Evolutionary conservation across 2,797 vertebrate species (phyloP).

Genomic region (Alcedo quadribrachys): DNA sequence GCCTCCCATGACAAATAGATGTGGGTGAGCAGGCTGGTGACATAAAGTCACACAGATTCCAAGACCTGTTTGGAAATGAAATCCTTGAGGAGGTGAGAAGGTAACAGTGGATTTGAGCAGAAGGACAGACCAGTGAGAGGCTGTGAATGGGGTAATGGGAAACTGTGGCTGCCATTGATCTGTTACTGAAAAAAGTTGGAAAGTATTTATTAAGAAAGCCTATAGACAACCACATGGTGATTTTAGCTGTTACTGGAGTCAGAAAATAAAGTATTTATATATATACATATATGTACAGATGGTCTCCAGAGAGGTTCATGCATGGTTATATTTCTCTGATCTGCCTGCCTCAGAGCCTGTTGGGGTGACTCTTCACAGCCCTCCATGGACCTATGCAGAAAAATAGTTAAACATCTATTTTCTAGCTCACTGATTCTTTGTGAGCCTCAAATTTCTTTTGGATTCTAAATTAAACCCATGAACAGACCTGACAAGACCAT

Average conservation of each 20-base stretch:
- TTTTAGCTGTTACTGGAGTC: not conserved
- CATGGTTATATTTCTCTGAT: not conserved
- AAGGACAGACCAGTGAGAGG: not conserved
- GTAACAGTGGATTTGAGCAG: not conserved
- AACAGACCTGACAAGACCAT: not conserved
- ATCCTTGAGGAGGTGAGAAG: not conserved
- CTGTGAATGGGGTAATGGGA: not conserved
- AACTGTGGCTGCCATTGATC: not conserved
- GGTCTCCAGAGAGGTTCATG: not conserved
- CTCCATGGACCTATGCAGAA: rapidly evolving
- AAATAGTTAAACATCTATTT: not conserved
- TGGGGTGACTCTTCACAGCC: no score
- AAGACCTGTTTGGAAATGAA: not conserved
- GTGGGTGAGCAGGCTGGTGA: not conserved
- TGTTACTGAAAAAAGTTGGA: not conserved
- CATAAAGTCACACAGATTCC: not conserved
- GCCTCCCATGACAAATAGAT: not conserved
- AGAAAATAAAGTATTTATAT: not conserved
- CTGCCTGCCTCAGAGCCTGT: not conserved
- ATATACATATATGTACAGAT: rapidly evolving
- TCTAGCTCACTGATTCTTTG: not conserved
- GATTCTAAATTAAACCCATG: not conserved
- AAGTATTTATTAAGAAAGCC: not conserved
- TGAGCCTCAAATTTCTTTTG: not conserved
- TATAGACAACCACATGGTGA: not conserved